These are phyloP conservation scores for Apostichopus parvimensis DNA, from an alignment of 35 echinoderm and acorn worm species.

Conservation along the genomic window DNA sequence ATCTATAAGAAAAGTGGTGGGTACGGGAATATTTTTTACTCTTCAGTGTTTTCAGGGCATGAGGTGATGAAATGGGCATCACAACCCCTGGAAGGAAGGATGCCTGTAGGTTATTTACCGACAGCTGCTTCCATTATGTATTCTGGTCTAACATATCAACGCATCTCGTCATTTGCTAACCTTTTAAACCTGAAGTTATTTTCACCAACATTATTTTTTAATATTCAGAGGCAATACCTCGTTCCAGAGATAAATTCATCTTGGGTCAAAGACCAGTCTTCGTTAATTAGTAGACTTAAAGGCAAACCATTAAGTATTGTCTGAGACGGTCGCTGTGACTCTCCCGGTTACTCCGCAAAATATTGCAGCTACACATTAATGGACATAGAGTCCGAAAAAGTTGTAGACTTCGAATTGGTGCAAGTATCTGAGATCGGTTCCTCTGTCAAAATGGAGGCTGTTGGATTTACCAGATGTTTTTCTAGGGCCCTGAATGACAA, in stretches of 20 bases:
- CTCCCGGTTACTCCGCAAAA: constrained; percentile 41
- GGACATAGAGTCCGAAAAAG: not conserved
- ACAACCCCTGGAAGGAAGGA: constrained; percentile 30
- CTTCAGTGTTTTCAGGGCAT: constrained; percentile 6
- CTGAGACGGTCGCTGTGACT: constrained; percentile 28
- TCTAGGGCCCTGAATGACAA: not conserved
- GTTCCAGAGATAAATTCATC: constrained; percentile 42
- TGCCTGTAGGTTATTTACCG: constrained; percentile 53
- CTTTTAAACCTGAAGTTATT: constrained; percentile 47
- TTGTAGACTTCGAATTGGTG: constrained; percentile 27
- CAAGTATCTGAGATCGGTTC: constrained; percentile 43
- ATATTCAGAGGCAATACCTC: constrained; percentile 43
- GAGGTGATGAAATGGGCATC: constrained; percentile 46
- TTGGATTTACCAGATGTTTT: not conserved
- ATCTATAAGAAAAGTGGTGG: constrained; percentile 1
- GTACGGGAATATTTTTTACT: constrained; percentile 1
- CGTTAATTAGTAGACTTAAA: not conserved
- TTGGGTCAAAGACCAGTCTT: constrained; percentile 4
- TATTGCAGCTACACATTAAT: constrained; percentile 48
- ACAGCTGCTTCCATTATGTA: constrained; percentile 56
- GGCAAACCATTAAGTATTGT: not conserved
- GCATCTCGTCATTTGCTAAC: not conserved
- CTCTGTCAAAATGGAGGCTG: constrained; percentile 56
- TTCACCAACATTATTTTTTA: constrained; percentile 27
- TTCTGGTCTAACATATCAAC: constrained; percentile 37